Base-by-base conservation (phyloP, 2,797 vertebrate genomes). In the Malurus splendens region DNA sequence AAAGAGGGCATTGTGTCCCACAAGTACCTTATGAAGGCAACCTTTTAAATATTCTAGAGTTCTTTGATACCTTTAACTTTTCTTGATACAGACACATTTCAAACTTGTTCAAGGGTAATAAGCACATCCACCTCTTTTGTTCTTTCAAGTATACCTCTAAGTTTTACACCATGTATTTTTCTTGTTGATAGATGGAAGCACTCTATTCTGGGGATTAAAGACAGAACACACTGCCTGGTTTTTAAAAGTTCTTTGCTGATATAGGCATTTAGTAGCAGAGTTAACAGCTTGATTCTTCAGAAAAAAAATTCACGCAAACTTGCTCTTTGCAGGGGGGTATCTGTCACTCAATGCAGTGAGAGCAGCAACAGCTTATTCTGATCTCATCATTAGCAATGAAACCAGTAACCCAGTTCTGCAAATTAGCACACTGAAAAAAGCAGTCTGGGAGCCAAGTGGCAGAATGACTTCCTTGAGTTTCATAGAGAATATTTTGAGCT, bases 201-300 rank as follows among this genome's bases (percentile, higher is more conserved):
- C 14, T 89, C 27, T 67, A 15, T 93, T 96, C 50, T 65, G 20
- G 24, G 33, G 38, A 90, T 62, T 81, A 85, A 86, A 95, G 60
- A 90, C 27, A 47, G 42, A 93, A 82, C 55, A 59, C 7, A 50
- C 20, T 47, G 30, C 68, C 64, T 33, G 60, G 1, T 65, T 95
- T 95, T 87, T 39, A 36, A 77, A 94, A 93, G 47, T 93, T 90
- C 44, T 89, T 91, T 92, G 88, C 80, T 82, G 84, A 92, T 95
- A 80, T 3, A 92, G 38, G 61, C 84, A 82, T 93, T 95, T 93
- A 95, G 25, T 54, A 85, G 38, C 48, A 89, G 61, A 78, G 27
- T 25, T 92, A 94, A 92, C 77, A 96, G 74, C 39, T 91, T 95
- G 87, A 86, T 91, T 57, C 65, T 96, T 95, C 62, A 88, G 65